These are phyloP conservation scores for Agrotis puta DNA, from an alignment of 2,888 invertebrate genomes.

Conservation along the genomic window DNA sequence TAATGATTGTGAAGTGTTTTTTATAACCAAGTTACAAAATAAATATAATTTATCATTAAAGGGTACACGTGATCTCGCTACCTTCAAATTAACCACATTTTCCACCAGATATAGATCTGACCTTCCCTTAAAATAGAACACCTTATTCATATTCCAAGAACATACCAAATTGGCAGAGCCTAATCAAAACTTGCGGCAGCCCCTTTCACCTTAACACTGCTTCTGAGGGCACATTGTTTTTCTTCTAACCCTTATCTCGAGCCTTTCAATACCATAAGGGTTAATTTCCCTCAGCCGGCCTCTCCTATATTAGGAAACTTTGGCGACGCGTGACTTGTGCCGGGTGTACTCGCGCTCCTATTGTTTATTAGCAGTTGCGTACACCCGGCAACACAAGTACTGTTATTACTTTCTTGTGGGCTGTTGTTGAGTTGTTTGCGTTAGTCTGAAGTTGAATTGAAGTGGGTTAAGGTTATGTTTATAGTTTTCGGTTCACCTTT, in stretches of 20 bases:
- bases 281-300: conserved; percentile 40
- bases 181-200: conserved; percentile 44
- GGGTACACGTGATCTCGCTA: not conserved
- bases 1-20: no score
- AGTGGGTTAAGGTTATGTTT: not conserved
- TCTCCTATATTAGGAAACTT: conserved; percentile 68
- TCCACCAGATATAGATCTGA: not conserved
- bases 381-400: conserved; percentile 58
- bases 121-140: not conserved
- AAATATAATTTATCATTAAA: not conserved
- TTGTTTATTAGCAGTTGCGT: conserved; percentile 54
- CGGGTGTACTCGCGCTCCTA: conserved; percentile 45
- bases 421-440: conserved; percentile 32
- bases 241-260: conserved; percentile 50
- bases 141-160: conserved; percentile 28
- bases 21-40: no score
- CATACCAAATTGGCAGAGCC: conserved; percentile 30
- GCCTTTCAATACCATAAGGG: conserved; percentile 65
- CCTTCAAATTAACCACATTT: not conserved
- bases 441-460: conserved; percentile 2
- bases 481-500: not conserved
- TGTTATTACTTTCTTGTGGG: conserved; percentile 46
- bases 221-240: conserved; percentile 44
- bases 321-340: conserved; percentile 54
- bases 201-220: conserved; percentile 34